Evolutionary conservation across 2,888 invertebrate species (phyloP).

Genomic region (Altica lythri): DNA sequence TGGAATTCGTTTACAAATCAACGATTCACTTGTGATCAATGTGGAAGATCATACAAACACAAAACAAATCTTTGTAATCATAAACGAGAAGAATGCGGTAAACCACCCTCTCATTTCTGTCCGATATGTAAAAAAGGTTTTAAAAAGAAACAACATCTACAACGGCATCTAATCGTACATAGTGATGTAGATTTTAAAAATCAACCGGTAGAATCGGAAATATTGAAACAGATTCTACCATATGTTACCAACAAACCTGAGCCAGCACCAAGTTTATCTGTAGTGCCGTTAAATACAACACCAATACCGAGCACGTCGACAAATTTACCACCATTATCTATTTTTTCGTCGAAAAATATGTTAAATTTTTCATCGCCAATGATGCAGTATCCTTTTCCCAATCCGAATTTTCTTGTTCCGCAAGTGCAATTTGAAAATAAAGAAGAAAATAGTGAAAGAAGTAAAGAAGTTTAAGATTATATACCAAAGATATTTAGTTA

Average conservation of each 20-base stretch:
- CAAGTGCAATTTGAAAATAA: neutral
- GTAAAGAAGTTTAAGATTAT: no score
- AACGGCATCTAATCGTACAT: slow-evolving; percentile 46
- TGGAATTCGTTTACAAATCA: slow-evolving; percentile 17
- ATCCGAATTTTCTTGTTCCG: slow-evolving; percentile 3
- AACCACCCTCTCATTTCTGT: slow-evolving; percentile 59
- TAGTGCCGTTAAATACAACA: neutral
- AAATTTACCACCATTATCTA: slow-evolving; percentile 16
- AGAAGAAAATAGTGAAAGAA: neutral
- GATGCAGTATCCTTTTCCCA: slow-evolving; percentile 11
- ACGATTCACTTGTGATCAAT: slow-evolving; percentile 45
- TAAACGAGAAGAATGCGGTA: slow-evolving; percentile 60
- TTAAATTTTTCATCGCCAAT: slow-evolving; percentile 12
- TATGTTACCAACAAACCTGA: slow-evolving; percentile 3
- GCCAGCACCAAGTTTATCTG: neutral
- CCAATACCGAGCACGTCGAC: no score
- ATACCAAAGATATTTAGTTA: no score
- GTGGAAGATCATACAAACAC: slow-evolving; percentile 52
- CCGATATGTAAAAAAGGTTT: slow-evolving; percentile 54
- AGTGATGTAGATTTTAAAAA: slow-evolving; percentile 27
- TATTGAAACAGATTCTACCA: slow-evolving; percentile 22
- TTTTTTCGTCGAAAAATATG: slow-evolving; percentile 24
- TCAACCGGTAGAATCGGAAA: slow-evolving; percentile 17
- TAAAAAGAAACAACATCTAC: slow-evolving; percentile 51
- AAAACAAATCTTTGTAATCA: slow-evolving; percentile 58